Percentiles rank a stretch among this genome's conserved stretches.
phyloP scores from a whole-genome alignment of 2,113 vertebrate genomes.

The Meles meles region DNA sequence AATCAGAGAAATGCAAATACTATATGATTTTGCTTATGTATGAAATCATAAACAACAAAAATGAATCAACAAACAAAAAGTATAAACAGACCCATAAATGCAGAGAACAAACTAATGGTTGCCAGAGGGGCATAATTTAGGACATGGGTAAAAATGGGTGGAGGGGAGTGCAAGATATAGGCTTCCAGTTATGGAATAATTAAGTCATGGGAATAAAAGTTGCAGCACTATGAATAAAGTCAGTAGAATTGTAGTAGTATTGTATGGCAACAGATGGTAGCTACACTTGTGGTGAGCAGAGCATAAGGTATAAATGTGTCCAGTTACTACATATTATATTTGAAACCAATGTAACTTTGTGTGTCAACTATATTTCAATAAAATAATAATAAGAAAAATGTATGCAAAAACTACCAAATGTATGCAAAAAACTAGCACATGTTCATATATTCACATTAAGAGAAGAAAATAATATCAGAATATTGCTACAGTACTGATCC shows the following conservation, averaged over 20 bases:
- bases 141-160: neutral
- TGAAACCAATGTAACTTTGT: neutral
- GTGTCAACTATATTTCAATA: neutral
- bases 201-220: neutral
- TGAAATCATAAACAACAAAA: neutral
- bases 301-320: neutral
- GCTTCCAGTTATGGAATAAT: neutral
- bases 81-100: neutral
- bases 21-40: neutral
- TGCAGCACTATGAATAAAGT: neutral
- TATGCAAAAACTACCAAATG: neutral
- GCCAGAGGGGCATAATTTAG: neutral
- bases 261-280: neutral
- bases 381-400: neutral
- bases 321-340: neutral
- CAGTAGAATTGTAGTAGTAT: neutral
- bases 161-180: neutral
- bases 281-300: neutral
- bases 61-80: neutral
- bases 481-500: neutral
- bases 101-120: neutral
- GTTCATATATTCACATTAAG: neutral
- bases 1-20: neutral
- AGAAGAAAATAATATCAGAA: constrained; percentile 3
- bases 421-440: neutral